Percentiles rank a stretch among this genome's conserved stretches.
Evolutionary conservation across 2,113 vertebrate genomes (phyloP).

Genomic region (Indri indri): DNA sequence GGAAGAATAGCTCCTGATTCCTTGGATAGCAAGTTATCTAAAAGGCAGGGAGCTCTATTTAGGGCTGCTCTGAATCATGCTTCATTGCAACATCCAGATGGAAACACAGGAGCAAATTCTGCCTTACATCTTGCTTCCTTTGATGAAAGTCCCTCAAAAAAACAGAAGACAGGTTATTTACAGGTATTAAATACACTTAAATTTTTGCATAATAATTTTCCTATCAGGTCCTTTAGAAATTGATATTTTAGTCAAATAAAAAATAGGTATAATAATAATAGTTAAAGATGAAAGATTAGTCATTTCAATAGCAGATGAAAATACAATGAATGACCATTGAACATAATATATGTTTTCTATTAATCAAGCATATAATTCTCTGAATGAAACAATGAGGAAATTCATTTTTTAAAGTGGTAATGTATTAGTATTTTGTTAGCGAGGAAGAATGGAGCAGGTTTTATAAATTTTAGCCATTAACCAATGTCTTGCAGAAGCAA

Average conservation of each 20-base stretch:
- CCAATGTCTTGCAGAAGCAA: neutral
- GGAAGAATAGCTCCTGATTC: neutral
- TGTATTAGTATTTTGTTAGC: neutral
- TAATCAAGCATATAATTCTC: neutral
- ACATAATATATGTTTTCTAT: neutral
- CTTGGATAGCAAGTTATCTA: conserved; percentile 10
- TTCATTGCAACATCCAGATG: neutral
- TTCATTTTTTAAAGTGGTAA: conserved; percentile 18
- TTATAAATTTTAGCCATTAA: neutral
- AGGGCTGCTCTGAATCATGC: neutral
- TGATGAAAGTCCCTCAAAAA: neutral
- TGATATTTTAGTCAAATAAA: neutral
- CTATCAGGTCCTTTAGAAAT: neutral
- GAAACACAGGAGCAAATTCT: conserved; percentile 29
- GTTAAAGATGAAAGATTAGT: neutral
- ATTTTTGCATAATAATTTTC: neutral
- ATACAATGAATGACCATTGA: neutral
- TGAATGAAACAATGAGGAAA: neutral
- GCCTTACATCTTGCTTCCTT: conserved; percentile 1
- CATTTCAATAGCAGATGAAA: neutral
- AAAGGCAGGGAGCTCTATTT: neutral
- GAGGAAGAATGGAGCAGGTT: neutral
- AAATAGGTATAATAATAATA: neutral
- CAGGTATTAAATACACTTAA: neutral
- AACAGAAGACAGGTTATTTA: neutral